Percentiles rank a stretch among this genome's conserved stretches.
These are phyloP conservation scores for Hydra vulgaris DNA, from an alignment of 30 jellyfish, hydroid and myxozoan genomes.

Conservation along the genomic window DNA sequence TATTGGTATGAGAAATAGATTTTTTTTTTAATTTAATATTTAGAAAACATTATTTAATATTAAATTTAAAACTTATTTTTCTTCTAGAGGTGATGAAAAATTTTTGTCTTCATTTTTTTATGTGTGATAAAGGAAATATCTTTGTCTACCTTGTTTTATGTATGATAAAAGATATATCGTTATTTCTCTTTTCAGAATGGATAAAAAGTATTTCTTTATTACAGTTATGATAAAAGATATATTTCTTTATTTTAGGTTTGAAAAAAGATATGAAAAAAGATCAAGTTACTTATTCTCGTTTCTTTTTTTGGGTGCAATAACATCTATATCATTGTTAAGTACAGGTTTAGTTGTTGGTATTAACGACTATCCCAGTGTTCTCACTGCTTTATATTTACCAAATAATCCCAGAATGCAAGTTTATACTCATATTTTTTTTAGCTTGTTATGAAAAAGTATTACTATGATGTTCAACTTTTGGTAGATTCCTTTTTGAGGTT, in stretches of 20 bases:
- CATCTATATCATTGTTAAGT: neutral
- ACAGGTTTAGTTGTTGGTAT: neutral
- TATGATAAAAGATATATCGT: too few species aligned
- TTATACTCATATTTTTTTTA: neutral
- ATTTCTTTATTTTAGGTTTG: neutral
- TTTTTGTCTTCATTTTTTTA: too few species aligned
- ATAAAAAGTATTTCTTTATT: too few species aligned
- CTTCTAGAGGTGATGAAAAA: too few species aligned
- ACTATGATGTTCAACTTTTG: too few species aligned
- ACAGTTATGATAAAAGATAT: too few species aligned
- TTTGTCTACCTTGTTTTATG: too few species aligned
- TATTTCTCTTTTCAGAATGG: too few species aligned
- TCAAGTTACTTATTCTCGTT: neutral
- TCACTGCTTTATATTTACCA: neutral
- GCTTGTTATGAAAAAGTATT: neutral
- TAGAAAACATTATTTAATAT: neutral
- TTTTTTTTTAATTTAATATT: neutral
- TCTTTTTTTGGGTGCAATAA: neutral
- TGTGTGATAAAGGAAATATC: too few species aligned
- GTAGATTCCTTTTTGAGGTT: too few species aligned
- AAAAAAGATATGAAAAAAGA: neutral
- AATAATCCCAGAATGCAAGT: neutral
- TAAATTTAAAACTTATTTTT: neutral
- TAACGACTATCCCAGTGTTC: neutral
- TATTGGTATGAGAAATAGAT: slow-evolving; percentile 46